Evolutionary conservation across 2,797 vertebrate genomes (phyloP).

Genomic region (Liparis tanakae): DNA sequence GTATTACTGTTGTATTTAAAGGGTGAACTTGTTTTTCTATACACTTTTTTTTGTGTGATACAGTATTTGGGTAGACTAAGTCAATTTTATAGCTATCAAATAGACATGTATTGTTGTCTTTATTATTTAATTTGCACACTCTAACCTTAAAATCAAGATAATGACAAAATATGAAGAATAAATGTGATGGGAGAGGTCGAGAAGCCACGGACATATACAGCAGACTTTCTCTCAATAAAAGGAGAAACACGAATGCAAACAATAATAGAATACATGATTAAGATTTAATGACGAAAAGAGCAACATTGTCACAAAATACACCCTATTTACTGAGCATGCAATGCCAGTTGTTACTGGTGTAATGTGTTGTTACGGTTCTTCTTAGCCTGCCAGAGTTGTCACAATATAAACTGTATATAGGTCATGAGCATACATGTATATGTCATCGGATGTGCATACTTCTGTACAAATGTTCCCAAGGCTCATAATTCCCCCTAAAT

Average conservation of each 20-base stretch:
- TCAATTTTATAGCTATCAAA: neutral
- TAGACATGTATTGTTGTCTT: neutral
- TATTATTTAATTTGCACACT: neutral
- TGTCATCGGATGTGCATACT: slow-evolving; percentile 1
- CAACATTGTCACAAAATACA: neutral
- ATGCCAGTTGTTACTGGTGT: neutral
- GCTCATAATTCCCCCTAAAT: slow-evolving; percentile 37
- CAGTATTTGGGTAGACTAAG: neutral
- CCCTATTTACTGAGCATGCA: neutral
- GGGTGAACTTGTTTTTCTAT: slow-evolving; percentile 13
- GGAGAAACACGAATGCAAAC: neutral
- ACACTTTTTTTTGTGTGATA: slow-evolving; percentile 15
- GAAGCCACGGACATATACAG: neutral
- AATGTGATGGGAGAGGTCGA: neutral
- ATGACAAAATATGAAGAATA: neutral
- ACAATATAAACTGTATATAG: neutral
- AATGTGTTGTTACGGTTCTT: neutral
- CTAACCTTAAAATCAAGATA: neutral
- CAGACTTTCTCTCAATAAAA: neutral
- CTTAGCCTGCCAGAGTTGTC: neutral
- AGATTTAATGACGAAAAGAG: neutral
- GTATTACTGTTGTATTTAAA: slow-evolving; percentile 29
- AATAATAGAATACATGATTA: neutral
- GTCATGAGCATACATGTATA: slow-evolving; percentile 15
- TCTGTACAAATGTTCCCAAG: slow-evolving; percentile 39